These are phyloP conservation scores for Sarcophaga caerulescens DNA, from an alignment of 2,888 invertebrate genomes.

Conservation along the genomic window DNA sequence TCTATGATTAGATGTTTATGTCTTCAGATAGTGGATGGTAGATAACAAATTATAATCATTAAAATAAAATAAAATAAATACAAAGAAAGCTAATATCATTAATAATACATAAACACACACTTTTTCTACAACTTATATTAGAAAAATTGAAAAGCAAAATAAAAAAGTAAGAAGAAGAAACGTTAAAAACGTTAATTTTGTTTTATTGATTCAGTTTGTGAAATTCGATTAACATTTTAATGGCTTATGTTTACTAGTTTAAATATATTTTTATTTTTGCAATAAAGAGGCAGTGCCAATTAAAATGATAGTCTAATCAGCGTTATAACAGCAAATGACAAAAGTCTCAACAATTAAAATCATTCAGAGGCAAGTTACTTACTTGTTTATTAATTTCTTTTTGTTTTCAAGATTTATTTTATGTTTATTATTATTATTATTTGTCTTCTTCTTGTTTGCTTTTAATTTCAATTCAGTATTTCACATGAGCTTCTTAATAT, in stretches of 20 bases:
- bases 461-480: neutral
- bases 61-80: constrained; percentile 19
- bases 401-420: neutral
- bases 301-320: neutral
- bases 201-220: constrained; percentile 33
- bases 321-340: neutral
- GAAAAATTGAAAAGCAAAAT: neutral
- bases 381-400: constrained; percentile 11
- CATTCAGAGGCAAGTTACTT: constrained; percentile 3
- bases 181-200: constrained; percentile 27
- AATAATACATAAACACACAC: constrained; percentile 16
- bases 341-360: neutral
- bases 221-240: constrained; percentile 38
- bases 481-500: neutral
- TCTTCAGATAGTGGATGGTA: constrained; percentile 2
- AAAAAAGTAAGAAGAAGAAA: neutral
- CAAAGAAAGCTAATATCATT: constrained; percentile 36
- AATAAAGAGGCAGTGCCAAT: neutral
- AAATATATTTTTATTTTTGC: too few relatives aligned
- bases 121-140: too few relatives aligned
- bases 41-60: constrained; percentile 34
- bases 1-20: constrained; percentile 15
- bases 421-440: neutral
- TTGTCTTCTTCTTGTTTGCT: neutral
- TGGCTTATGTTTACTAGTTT: neutral